phyloP scores from a whole-genome alignment of 2,888 invertebrate genomes.

The Hydrotaea diabolus region DNA sequence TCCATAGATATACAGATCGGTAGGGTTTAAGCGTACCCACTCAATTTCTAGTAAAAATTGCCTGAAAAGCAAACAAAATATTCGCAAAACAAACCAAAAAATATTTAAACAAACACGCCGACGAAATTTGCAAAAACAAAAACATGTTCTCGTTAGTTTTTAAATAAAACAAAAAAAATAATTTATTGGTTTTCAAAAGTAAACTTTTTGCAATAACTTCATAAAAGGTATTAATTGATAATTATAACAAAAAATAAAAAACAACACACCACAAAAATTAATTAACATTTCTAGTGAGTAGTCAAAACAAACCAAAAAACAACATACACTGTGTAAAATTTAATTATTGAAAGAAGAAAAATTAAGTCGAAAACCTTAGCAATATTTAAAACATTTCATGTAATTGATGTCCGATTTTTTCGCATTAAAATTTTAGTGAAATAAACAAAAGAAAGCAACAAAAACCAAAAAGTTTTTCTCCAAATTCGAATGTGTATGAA shows the following conservation, averaged over 20 bases:
- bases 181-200: conserved; percentile 26
- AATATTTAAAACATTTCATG: conserved; percentile 55
- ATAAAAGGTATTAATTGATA: conserved; percentile 65
- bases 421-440: neutral
- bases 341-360: conserved; percentile 42
- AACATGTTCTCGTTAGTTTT: conserved; percentile 25
- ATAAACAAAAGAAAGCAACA: neutral
- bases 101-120: neutral
- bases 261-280: conserved; percentile 18
- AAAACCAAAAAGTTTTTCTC: neutral
- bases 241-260: conserved; percentile 41
- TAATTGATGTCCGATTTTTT: conserved; percentile 61
- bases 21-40: conserved; percentile 19
- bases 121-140: neutral
- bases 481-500: neutral
- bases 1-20: conserved; percentile 37
- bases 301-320: conserved; percentile 28
- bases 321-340: conserved; percentile 57
- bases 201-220: conserved; percentile 60
- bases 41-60: neutral
- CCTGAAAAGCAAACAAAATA: neutral
- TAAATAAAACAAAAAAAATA: neutral
- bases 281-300: conserved; percentile 35
- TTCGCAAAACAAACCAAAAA: neutral
- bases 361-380: conserved; percentile 40